Conservation (phyloP, 2,113 vertebrate genomes). For the Eolophus roseicapilla region DNA sequence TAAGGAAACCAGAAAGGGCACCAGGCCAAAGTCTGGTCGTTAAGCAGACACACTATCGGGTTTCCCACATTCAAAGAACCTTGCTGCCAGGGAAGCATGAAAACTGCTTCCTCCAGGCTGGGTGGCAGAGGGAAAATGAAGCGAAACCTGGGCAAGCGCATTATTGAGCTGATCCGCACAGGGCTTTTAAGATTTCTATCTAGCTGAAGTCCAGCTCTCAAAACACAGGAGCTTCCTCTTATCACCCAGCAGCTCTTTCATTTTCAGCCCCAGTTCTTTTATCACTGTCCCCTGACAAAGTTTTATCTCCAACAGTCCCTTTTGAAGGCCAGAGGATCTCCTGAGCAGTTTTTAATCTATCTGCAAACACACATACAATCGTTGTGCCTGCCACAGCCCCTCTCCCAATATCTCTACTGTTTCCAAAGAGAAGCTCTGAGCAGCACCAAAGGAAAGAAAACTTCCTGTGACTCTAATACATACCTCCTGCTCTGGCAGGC, state of each 20-base stretch:
- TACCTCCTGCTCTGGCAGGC: not conserved
- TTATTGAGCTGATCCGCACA: not conserved
- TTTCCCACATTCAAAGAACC: slow-evolving; percentile 59
- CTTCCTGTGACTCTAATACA: not conserved
- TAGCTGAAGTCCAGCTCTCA: slow-evolving; percentile 30
- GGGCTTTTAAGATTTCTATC: slow-evolving; percentile 47
- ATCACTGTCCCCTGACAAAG: slow-evolving; percentile 23
- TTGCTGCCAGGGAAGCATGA: slow-evolving; percentile 53
- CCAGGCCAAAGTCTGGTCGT: slow-evolving; percentile 44
- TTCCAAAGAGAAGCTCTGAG: not conserved
- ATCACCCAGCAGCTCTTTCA: slow-evolving; percentile 49
- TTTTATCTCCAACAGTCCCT: slow-evolving; percentile 18
- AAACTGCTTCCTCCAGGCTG: slow-evolving; percentile 49
- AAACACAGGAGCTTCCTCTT: slow-evolving; percentile 33
- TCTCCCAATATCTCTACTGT: not conserved
- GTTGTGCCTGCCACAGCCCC: not conserved
- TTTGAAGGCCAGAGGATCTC: not conserved
- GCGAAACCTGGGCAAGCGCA: not conserved
- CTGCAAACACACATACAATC: not conserved
- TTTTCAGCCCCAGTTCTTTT: slow-evolving; percentile 49
- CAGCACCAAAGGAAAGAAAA: not conserved
- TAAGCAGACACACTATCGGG: slow-evolving; percentile 51
- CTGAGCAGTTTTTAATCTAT: slow-evolving; percentile 36
- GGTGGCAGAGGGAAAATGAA: slow-evolving; percentile 49
- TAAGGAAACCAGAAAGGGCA: slow-evolving; percentile 51